Base-by-base conservation (phyloP, 2,797 vertebrate genomes). In the Poeciliopsis presidionis region DNA sequence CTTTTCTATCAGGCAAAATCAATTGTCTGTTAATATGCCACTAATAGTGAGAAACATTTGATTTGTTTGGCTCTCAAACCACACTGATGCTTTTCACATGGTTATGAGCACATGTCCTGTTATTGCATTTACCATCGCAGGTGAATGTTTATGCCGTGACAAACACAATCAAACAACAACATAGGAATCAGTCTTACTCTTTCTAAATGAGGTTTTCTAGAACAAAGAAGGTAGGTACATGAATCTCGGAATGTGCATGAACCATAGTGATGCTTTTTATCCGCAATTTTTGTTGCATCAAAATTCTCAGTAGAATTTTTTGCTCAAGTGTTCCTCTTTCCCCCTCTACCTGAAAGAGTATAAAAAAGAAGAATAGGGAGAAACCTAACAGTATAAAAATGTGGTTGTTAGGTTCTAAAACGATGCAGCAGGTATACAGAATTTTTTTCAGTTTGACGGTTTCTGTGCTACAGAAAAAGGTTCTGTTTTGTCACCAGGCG, bases 1-100 rank as follows among this genome's bases (percentile, higher is more conserved):
- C 94, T 96, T 96, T 96, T 91, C 94, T 93, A 94, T 92, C 88
- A 91, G 93, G 87, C 83, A 88, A 94, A 94, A 96, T 95, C 94
- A 91, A 94, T 96, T 91, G 92, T 88, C 83, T 84, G 86, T 92
- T 95, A 95, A 96, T 95, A 92, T 87, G 88, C 77, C 88, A 79
- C 88, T 93, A 95, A 94, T 94, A 93, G 86, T 84, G 87, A 92
- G 84, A 88, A 88, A 84, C 78, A 79, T 93, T 94, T 91, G 86
- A 93, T 94, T 93, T 92, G 89, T 88, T 88, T 84, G 83, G 79
- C 87, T 89, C 73, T 89, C 86, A 87, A 90, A 90, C 79, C 81
- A 82, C 79, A 88, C 84, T 78, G 82, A 84, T 79, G 81, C 80
- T 65, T 91, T 91, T 75, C 81, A 74, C 33, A 43, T 61, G 81